Conservation (phyloP, 2,113 vertebrate genomes). For the Macaca nemestrina region DNA sequence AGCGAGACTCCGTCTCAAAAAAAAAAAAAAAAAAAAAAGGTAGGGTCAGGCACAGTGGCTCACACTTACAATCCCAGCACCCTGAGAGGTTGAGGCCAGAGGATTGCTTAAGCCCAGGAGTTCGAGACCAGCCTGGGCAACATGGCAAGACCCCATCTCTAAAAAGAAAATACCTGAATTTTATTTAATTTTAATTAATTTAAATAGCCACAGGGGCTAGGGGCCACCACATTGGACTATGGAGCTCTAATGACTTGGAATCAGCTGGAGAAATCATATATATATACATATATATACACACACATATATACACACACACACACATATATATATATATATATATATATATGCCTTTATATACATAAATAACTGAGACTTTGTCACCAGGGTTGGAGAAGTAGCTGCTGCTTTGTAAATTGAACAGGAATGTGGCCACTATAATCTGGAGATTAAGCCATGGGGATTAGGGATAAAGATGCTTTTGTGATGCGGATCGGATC, state of each 20-base stretch:
- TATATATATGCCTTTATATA: too few species aligned
- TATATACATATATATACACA: fast-evolving
- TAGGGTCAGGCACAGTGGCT: too few species aligned
- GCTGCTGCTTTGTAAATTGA: neutral
- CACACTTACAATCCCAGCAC: too few species aligned
- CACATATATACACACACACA: too few species aligned
- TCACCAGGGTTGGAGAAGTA: neutral
- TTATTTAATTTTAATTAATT: neutral
- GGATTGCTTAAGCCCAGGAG: too few species aligned
- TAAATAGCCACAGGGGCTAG: neutral
- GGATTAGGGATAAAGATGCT: conserved; percentile 34
- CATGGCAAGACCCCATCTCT: too few species aligned
- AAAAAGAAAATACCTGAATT: too few species aligned
- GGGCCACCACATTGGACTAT: too few species aligned
- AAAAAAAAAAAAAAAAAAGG: too few species aligned
- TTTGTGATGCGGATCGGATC: conserved; percentile 3
- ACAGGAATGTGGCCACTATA: neutral
- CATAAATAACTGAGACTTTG: neutral
- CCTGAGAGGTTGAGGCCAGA: too few species aligned
- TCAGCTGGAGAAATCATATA: neutral
- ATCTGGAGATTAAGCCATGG: conserved; percentile 1
- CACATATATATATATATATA: fast-evolving
- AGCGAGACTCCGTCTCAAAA: too few species aligned
- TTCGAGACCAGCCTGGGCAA: too few species aligned
- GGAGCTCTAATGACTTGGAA: neutral